A percentile compares a stretch with the other conserved stretches of the same genome.
phyloP scores from a whole-genome alignment of 2,113 vertebrate species.

The Nothobranchius kuhntae region DNA sequence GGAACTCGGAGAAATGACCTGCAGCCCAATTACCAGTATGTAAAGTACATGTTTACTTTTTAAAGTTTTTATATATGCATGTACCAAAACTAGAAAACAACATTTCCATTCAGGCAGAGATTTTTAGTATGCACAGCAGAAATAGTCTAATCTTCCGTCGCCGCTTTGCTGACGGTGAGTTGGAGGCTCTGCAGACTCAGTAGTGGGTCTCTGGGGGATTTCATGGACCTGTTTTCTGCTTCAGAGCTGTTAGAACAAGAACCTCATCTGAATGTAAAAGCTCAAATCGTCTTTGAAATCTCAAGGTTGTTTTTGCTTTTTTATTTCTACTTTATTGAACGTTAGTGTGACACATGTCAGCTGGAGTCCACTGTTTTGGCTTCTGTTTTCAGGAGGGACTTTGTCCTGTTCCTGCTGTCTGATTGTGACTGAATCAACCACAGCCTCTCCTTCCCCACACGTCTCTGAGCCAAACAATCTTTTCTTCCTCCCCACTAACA shows the following conservation, averaged over 20 bases:
- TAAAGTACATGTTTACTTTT: neutral
- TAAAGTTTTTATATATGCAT: slow-evolving; percentile 11
- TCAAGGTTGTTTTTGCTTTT: slow-evolving; percentile 19
- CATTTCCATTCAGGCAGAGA: slow-evolving; percentile 24
- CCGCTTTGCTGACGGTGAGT: slow-evolving; percentile 44
- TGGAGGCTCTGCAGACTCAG: slow-evolving; percentile 54
- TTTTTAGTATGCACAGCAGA: slow-evolving; percentile 53
- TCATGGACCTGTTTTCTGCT: slow-evolving; percentile 54
- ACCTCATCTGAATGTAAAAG: slow-evolving; percentile 54
- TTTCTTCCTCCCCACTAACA: neutral
- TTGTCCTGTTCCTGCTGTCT: slow-evolving; percentile 12
- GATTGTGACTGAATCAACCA: slow-evolving; percentile 4
- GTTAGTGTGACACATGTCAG: slow-evolving; percentile 27
- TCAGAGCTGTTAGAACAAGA: slow-evolving; percentile 55
- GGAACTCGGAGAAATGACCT: neutral
- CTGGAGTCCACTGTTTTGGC: slow-evolving; percentile 25
- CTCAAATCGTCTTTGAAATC: slow-evolving; percentile 43
- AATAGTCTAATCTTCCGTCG: slow-evolving; percentile 48
- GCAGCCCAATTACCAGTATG: slow-evolving; percentile 12
- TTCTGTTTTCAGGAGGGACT: slow-evolving; percentile 25
- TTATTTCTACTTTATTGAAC: neutral
- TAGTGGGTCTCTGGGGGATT: slow-evolving; percentile 48
- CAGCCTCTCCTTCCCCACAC: neutral
- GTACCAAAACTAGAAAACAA: slow-evolving; percentile 6
- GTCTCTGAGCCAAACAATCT: slow-evolving; percentile 12